Evolutionary conservation across 2,888 invertebrate species (phyloP), one percentile per base, ranked within the genome.

Genomic region (Empis stercorea): DNA sequence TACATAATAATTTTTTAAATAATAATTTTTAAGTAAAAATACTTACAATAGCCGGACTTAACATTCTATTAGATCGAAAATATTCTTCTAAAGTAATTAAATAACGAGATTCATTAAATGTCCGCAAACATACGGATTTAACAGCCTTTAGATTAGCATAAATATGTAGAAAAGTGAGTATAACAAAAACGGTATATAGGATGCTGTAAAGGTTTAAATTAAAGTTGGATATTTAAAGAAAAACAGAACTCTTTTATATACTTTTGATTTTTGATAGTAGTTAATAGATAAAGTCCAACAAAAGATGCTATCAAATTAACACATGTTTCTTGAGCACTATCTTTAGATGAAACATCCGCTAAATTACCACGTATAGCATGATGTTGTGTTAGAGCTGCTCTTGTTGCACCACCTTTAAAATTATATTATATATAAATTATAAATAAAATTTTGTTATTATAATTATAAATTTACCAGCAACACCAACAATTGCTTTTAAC

Each of bases 271-370:
- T 67, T 77, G 55, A 83, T 76, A 53, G 72, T 55, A 9, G 83
- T 81, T 38, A 95, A 72, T 45, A 95, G 68, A 37, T 83, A 67
- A 43, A 95, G 74, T 46, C 89, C 91, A 46, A 80, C 66, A 43
- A 93, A 63, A 10, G 94, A 85, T 10, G 88, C 94, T 36, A 87
- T 66, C 40, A 96, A 73, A 71, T 96, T 96, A 13, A 97, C 94
- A 54, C 92, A 79, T 0, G 95, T 96, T 68, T 97, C 97, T 72
- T 97, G 97, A 51, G 94, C 93, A 7, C 92, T 87, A 65, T 97
- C 96, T 71, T 96, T 96, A 0, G 94, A 91, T 0, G 87, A 76
- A 11, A 70, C 92, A 70, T 97, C 97, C 0, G 89, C 95, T 71
- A 93, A 76, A 68, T 96, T 96, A 53, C 88, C 87, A 52, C 81